phyloP scores from a whole-genome alignment of 1,140 invertebrate genomes.

The Formica selysi region DNA sequence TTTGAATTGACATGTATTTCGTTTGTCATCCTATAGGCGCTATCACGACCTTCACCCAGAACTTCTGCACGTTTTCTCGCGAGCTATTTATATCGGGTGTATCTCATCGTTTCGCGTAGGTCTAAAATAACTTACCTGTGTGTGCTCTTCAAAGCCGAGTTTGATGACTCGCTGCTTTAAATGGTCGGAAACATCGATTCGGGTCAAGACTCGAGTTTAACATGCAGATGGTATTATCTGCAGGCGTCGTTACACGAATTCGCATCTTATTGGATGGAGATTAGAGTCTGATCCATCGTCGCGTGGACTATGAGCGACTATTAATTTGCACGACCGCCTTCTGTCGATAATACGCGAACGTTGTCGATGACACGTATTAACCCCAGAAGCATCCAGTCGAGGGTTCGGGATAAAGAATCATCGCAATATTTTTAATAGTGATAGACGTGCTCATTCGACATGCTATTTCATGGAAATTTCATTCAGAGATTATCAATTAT shows the following conservation, averaged over 20 bases:
- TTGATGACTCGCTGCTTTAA: constrained; percentile 40
- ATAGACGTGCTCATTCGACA: not conserved
- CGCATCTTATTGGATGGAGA: constrained; percentile 34
- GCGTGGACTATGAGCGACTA: constrained; percentile 48
- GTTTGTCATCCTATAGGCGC: not conserved
- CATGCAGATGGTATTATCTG: constrained; percentile 14
- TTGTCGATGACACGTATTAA: constrained; percentile 20
- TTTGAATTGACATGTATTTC: not conserved
- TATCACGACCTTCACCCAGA: constrained; percentile 70
- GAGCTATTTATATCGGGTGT: constrained; percentile 56
- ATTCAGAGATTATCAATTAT: constrained; percentile 8
- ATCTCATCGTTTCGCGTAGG: constrained; percentile 20
- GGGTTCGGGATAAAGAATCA: not conserved
- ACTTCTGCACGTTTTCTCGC: constrained; percentile 34
- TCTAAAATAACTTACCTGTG: constrained; percentile 10
- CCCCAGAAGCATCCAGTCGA: constrained; percentile 5
- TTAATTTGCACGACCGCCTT: not conserved
- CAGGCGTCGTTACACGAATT: not conserved
- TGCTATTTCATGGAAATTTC: constrained; percentile 11
- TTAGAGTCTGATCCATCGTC: constrained; percentile 18
- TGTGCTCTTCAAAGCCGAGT: not conserved
- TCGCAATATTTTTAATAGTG: not conserved
- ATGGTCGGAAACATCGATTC: not conserved
- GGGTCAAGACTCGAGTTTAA: constrained; percentile 31
- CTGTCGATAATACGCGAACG: not conserved